Percentiles rank a stretch among this genome's conserved stretches.
These are phyloP conservation scores for Sciurus niger DNA, from an alignment of 2,113 vertebrate species.

Conservation along the genomic window DNA sequence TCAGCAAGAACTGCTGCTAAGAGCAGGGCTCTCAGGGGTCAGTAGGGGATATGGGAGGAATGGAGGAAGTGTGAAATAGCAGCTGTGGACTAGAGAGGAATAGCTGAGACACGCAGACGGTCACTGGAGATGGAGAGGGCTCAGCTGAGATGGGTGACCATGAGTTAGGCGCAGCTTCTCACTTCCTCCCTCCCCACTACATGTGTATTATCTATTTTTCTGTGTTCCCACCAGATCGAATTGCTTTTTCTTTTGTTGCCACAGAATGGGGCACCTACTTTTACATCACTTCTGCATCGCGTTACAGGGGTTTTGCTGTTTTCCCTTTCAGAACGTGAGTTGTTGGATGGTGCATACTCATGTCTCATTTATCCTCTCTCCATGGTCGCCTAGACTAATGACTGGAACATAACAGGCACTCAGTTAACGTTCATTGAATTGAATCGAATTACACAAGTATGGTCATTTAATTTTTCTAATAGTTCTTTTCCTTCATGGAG, in stretches of 20 bases:
- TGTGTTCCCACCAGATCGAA: neutral
- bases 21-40: neutral
- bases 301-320: constrained; percentile 40
- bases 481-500: constrained; percentile 59
- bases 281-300: neutral
- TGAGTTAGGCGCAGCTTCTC: neutral
- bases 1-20: neutral
- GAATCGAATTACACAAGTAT: constrained; percentile 57
- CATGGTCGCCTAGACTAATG: constrained; percentile 39
- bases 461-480: constrained; percentile 70
- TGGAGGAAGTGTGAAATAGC: neutral
- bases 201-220: neutral
- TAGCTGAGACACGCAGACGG: neutral
- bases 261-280: constrained; percentile 11
- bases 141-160: neutral
- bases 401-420: constrained; percentile 41
- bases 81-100: neutral
- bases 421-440: constrained; percentile 64
- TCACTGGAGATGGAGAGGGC: neutral
- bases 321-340: neutral
- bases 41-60: neutral
- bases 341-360: neutral
- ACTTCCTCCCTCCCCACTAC: neutral
- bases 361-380: constrained; percentile 50
- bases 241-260: neutral